Base-by-base conservation (phyloP, 1,140 invertebrate genomes). In the Drosophila rhopaloa region DNA sequence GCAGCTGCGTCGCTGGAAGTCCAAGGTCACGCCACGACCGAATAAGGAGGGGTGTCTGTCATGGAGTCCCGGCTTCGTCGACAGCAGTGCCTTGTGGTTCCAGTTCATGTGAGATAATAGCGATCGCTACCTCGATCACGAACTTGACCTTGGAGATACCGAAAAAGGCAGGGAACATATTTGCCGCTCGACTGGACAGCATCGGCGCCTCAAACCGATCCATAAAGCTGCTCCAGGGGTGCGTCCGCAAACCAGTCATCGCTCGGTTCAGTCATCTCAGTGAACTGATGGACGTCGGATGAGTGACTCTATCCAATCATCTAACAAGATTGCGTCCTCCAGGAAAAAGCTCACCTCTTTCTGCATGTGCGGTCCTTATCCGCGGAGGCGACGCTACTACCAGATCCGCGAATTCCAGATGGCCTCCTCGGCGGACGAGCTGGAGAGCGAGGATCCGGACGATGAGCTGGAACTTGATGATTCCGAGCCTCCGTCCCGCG, bases 381-480 rank as follows among this genome's bases (percentile, higher is more conserved):
- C 74, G 46, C 73, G 81, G 51, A 74, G 79, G 24, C 56, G 86
- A 56, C 83, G 90, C 55, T 91, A 80, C 67, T 91, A 91, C 61
- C 85, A 91, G 51, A 90, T 89, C 35, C 90, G 83, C 2, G 90
- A 90, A 82, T 90, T 84, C 13, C 90, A 89, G n/a, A 90, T 91
- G 90, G 76, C 85, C 27, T 91, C 90, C 32, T 91, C 90, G 2
- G 73, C 65, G 10, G 90, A 90, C 48, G 90, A 91, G 61, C 68
- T 90, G 43, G 90, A 91, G 19, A 91, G 89, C 61, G 90, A 91
- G 32, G 84, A 91, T 72, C 72, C 65, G n/a, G 81, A 91, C 7
- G 83, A 91, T 79, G 90, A 91, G 55, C 41, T 65, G 32, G 66
- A 70, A 11, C 27, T 55, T 35, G 83, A 88, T 37, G 81, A 90